Conservation (phyloP, 2,888 invertebrate species). For the Mycalesis mineus region DNA sequence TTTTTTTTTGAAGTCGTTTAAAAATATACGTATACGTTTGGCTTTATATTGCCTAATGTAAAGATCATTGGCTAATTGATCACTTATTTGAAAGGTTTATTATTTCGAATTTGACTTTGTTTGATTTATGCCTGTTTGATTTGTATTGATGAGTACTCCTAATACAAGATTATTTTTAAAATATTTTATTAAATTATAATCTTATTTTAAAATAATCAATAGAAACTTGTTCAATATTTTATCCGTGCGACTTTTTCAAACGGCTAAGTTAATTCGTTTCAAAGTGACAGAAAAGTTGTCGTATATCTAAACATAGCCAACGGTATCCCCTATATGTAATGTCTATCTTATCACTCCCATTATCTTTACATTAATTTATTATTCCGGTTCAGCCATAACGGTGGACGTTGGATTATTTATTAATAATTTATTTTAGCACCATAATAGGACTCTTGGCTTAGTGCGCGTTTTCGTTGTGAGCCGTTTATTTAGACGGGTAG, state of each 20-base stretch:
- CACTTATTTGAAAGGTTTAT: too few relatives aligned
- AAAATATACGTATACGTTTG: too few relatives aligned
- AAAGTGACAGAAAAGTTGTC: neutral
- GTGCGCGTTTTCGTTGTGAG: neutral
- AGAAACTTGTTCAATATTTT: too few relatives aligned
- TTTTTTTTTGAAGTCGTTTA: too few relatives aligned
- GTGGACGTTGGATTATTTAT: constrained; percentile 5
- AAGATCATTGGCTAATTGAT: too few relatives aligned
- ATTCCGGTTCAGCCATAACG: constrained; percentile 13
- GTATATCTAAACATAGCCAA: neutral
- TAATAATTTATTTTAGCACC: constrained; percentile 9
- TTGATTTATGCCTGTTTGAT: too few relatives aligned
- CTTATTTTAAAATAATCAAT: too few relatives aligned
- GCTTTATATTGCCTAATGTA: too few relatives aligned
- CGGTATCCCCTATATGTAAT: neutral
- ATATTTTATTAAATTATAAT: too few relatives aligned
- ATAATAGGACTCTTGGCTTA: constrained; percentile 7
- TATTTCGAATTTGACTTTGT: too few relatives aligned
- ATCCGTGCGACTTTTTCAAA: neutral
- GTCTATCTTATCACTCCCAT: neutral
- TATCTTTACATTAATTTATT: constrained; percentile 8
- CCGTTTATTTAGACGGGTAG: neutral
- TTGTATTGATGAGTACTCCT: too few relatives aligned
- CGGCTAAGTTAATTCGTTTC: neutral
- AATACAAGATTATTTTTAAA: too few relatives aligned